Evolutionary conservation across 2,888 invertebrate species (phyloP).

Genomic region (Asteroscopus sphinx): DNA sequence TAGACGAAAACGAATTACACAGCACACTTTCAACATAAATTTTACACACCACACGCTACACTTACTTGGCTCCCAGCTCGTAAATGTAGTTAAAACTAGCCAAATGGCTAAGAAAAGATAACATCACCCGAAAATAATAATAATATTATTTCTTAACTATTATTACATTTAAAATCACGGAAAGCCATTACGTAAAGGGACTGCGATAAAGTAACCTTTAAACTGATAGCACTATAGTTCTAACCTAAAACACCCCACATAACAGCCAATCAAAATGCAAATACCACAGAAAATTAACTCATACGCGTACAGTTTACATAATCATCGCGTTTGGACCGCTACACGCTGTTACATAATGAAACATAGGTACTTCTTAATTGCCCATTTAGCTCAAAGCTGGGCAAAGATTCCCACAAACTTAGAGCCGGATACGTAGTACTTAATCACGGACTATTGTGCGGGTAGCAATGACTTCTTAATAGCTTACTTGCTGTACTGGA

Average conservation of each 20-base stretch:
- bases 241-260: slow-evolving; percentile 1
- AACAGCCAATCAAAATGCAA: slow-evolving; percentile 26
- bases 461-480: slow-evolving; percentile 1
- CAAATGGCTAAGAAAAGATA: too few relatives aligned
- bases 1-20: too few relatives aligned
- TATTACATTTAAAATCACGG: neutral
- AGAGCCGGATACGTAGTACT: neutral
- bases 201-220: neutral
- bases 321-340: slow-evolving; percentile 33
- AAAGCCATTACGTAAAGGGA: neutral
- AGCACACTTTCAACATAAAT: too few relatives aligned
- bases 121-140: too few relatives aligned
- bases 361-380: slow-evolving; percentile 33
- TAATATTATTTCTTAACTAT: neutral
- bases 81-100: too few relatives aligned
- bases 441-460: slow-evolving; percentile 6
- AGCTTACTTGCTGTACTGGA: slow-evolving; percentile 2
- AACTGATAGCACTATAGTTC: neutral
- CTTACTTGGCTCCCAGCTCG: too few relatives aligned
- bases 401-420: slow-evolving; percentile 40
- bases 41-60: too few relatives aligned
- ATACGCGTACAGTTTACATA: slow-evolving; percentile 37
- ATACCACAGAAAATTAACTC: slow-evolving; percentile 42
- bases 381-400: slow-evolving; percentile 40
- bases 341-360: slow-evolving; percentile 29